These are phyloP conservation scores for Trachelus tabidus DNA, from an alignment of 2,888 invertebrate genomes.

Conservation along the genomic window DNA sequence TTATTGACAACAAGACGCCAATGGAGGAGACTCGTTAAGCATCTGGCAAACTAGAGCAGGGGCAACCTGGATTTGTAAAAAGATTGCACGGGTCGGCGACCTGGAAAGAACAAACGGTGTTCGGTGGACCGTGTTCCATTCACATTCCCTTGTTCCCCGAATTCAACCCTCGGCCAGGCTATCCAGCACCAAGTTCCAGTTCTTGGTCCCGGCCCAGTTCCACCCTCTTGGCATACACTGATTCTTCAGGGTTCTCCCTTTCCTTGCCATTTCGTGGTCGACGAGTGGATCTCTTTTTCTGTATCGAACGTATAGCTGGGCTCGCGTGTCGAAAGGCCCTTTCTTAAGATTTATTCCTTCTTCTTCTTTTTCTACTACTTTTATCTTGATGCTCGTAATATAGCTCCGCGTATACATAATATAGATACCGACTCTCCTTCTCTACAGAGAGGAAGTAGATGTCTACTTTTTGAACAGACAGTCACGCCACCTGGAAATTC, in stretches of 20 bases:
- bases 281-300: not conserved
- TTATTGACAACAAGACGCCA: not conserved
- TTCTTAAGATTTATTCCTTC: not conserved
- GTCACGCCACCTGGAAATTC: not conserved
- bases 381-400: not conserved
- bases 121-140: slow-evolving; percentile 59
- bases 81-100: slow-evolving; percentile 63
- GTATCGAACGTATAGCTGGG: not conserved
- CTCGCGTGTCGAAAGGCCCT: not conserved
- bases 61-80: slow-evolving; percentile 64
- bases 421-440: not conserved
- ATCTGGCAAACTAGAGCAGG: slow-evolving; percentile 25
- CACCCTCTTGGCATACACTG: slow-evolving; percentile 4
- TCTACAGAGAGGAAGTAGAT: not conserved
- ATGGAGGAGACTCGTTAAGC: not conserved
- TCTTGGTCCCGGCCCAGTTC: not conserved
- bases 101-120: slow-evolving; percentile 65
- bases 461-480: not conserved
- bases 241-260: not conserved
- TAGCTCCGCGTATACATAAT: not conserved
- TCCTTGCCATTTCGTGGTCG: not conserved
- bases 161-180: not conserved
- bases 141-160: slow-evolving; percentile 39
- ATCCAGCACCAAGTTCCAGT: not conserved
- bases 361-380: not conserved